These are phyloP conservation scores for Eidolon dupreanum DNA, from an alignment of 2,797 vertebrate genomes.

Conservation along the genomic window DNA sequence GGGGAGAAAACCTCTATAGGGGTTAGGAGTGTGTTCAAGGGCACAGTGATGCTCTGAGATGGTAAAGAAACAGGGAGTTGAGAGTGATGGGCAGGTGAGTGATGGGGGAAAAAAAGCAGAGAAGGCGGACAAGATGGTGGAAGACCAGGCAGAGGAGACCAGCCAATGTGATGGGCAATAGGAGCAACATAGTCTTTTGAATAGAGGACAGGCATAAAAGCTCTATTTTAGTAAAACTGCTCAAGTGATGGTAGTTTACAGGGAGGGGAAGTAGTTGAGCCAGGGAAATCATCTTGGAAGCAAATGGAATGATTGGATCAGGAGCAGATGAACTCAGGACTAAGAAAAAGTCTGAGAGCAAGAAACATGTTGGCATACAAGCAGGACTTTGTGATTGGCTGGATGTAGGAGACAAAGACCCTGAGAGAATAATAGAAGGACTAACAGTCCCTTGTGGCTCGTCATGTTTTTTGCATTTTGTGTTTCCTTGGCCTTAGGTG, in stretches of 20 bases:
- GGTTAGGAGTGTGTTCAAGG: neutral
- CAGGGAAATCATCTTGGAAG: neutral
- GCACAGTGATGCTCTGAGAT: neutral
- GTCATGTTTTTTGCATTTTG: fast-evolving
- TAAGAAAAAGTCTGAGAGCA: neutral
- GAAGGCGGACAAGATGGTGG: too few species aligned
- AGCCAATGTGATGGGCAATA: neutral
- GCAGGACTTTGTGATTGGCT: neutral
- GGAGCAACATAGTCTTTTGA: neutral
- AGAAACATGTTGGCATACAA: neutral
- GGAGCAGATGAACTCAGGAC: too few species aligned
- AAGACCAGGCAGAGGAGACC: neutral
- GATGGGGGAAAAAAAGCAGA: neutral
- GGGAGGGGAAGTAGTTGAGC: neutral
- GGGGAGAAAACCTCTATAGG: neutral
- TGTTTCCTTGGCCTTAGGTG: fast-evolving
- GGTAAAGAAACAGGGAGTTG: neutral
- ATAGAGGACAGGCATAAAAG: neutral
- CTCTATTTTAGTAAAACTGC: neutral
- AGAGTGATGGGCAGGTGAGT: neutral
- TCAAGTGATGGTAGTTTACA: neutral
- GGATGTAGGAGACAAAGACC: neutral
- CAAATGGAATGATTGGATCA: fast-evolving
- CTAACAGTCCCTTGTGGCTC: neutral
- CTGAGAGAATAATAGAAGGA: neutral